A percentile compares a stretch with the other conserved stretches of the same genome.
Evolutionary conservation across 2,113 vertebrate species (phyloP).

Genomic region (Zosterops borbonicus): DNA sequence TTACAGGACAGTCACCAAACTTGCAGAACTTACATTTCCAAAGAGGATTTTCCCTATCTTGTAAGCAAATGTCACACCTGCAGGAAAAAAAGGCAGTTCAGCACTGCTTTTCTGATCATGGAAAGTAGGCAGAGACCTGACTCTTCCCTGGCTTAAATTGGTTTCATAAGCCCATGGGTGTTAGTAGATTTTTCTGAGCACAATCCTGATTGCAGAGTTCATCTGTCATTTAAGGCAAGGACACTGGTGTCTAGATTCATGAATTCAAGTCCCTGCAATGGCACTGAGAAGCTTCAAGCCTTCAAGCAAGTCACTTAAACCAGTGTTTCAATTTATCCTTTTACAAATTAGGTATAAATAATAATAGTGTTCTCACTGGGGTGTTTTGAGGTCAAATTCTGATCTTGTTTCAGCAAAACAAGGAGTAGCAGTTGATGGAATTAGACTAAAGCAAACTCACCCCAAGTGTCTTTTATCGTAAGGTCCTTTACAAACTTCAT

Average conservation of each 20-base stretch:
- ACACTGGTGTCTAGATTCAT: not conserved
- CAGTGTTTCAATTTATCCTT: not conserved
- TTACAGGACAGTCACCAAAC: not conserved
- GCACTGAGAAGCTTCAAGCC: not conserved
- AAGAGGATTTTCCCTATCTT: not conserved
- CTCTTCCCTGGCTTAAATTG: not conserved
- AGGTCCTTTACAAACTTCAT: not conserved
- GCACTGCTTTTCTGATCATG: not conserved
- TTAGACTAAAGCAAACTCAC: not conserved
- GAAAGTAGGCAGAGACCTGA: not conserved
- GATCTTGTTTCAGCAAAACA: not conserved
- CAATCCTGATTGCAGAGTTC: not conserved
- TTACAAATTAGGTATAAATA: conserved; percentile 40
- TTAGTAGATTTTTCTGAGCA: not conserved
- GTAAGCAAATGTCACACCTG: not conserved
- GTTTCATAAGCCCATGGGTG: not conserved
- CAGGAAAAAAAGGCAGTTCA: not conserved
- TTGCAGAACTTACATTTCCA: not conserved
- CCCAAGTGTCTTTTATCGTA: not conserved
- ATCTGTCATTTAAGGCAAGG: not conserved
- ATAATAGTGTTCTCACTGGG: conserved; percentile 5
- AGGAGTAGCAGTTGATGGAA: not conserved
- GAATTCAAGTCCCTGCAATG: not conserved
- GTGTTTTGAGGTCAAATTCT: conserved; percentile 16
- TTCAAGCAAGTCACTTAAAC: conserved; percentile 22